A percentile compares a stretch with the other conserved stretches of the same genome.
Conservation (phyloP, 2,888 invertebrate species). For the Anthophora plumipes region DNA sequence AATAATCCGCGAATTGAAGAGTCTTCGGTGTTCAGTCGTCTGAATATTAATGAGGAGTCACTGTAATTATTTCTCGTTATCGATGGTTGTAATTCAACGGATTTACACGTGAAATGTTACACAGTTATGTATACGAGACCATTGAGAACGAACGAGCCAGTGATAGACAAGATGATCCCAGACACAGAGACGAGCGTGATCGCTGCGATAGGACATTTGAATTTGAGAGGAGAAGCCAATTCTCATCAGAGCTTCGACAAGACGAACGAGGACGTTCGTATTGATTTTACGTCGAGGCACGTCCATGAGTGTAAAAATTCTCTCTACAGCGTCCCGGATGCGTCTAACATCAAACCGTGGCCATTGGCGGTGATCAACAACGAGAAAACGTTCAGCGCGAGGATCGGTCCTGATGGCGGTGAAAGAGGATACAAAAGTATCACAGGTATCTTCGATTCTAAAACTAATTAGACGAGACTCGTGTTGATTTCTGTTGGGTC, state of each 20-base stretch:
- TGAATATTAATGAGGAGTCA: too few relatives aligned
- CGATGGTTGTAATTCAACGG: too few relatives aligned
- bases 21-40: too few relatives aligned
- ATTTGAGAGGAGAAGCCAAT: constrained; percentile 92
- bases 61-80: too few relatives aligned
- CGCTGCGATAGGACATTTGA: constrained; percentile 94
- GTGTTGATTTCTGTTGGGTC: too few relatives aligned
- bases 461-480: too few relatives aligned
- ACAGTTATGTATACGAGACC: constrained; percentile 91
- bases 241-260: constrained; percentile 91
- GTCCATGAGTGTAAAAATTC: constrained; percentile 91
- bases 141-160: constrained; percentile 90
- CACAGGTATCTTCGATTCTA: constrained; percentile 86
- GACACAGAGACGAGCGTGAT: constrained; percentile 91
- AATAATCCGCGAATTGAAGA: too few relatives aligned
- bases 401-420: constrained; percentile 94
- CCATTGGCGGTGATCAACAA: constrained; percentile 87
- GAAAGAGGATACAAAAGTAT: constrained; percentile 92
- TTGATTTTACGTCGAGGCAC: constrained; percentile 90
- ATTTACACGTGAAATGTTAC: constrained; percentile 25
- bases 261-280: constrained; percentile 89
- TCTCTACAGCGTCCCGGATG: constrained; percentile 87
- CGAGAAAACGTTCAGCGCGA: constrained; percentile 88
- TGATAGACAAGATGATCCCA: constrained; percentile 90
- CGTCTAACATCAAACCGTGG: constrained; percentile 89